A percentile compares a stretch with the other conserved stretches of the same genome.
phyloP scores from a whole-genome alignment of 2,113 vertebrate genomes.

The Tringa solitaria region DNA sequence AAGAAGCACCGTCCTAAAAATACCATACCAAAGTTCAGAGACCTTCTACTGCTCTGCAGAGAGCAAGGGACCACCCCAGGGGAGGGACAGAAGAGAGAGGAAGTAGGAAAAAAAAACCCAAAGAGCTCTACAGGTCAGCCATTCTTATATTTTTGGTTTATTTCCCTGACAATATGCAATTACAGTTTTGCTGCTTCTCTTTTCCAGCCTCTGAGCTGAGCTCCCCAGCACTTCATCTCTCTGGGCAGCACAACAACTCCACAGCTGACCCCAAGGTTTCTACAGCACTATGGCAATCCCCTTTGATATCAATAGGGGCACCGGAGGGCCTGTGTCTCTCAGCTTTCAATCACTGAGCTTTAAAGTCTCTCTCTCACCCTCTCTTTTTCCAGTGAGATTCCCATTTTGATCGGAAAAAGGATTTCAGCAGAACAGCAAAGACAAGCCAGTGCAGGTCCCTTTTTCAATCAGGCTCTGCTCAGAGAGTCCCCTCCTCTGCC shows the following conservation, averaged over 20 bases:
- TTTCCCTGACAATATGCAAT: not conserved
- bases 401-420: not conserved
- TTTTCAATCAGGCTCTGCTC: not conserved
- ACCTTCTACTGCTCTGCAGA: fast-evolving
- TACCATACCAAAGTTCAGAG: not conserved
- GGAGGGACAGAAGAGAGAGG: not conserved
- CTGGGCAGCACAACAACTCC: not conserved
- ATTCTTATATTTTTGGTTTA: not conserved
- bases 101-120: fast-evolving
- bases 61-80: not conserved
- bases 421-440: not conserved
- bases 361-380: not conserved
- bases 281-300: not conserved
- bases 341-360: not conserved
- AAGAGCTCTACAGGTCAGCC: not conserved
- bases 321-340: fast-evolving
- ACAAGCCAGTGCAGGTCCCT: not conserved
- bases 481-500: not conserved
- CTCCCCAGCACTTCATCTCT: not conserved
- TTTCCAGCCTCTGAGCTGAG: not conserved
- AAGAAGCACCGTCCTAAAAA: not conserved
- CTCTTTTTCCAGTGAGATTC: not conserved
- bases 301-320: not conserved
- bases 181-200: not conserved
- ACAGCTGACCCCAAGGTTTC: not conserved